Evolutionary conservation across 2,797 vertebrate species (phyloP), one percentile per base, ranked within the genome.

Genomic region (Pygocentrus nattereri): DNA sequence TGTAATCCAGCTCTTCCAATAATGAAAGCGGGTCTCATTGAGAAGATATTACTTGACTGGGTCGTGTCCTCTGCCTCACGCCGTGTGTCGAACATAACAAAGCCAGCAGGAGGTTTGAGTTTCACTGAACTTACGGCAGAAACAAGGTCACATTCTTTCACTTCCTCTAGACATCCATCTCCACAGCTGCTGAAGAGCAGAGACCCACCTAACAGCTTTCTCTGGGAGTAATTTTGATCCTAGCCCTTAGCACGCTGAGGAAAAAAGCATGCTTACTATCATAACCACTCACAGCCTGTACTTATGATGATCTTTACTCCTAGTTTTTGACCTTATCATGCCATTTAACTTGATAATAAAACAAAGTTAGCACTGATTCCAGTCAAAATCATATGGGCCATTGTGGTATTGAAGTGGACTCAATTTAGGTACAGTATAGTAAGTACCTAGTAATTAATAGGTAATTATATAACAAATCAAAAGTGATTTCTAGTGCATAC

Each of bases 121-220:
- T 18, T 61, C 25, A 34, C 73, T 84, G 80, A 21, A 78, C 73
- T 77, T 68, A 75, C 30, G 30, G 23, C n/a, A 59, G 31, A 56
- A 77, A 74, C 58, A 61, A 71, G 68, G 75, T 74, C 70, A 81
- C 64, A 78, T 70, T 75, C 70, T 30, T 44, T 68, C 34, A 47
- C 12, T 64, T 4, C 16, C 52, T 34, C 18, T 59, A 50, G 74
- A 70, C 34, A 69, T 78, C 34, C 64, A 34, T 74, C 83, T 78
- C 77, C 56, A 64, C 75, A 69, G 56, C 75, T 64, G 69, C 38
- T 30, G 72, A 44, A 34, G 31, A 70, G 47, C 52, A 80, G 50
- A 74, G 62, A 81, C 62, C 74, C 47, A 81, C 62, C 44, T 70
- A 78, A 81, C 75, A 84, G 79, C 70, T 78, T 81, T 84, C 75